phyloP scores from a whole-genome alignment of 2,113 vertebrate species.

The Steatornis caripensis region DNA sequence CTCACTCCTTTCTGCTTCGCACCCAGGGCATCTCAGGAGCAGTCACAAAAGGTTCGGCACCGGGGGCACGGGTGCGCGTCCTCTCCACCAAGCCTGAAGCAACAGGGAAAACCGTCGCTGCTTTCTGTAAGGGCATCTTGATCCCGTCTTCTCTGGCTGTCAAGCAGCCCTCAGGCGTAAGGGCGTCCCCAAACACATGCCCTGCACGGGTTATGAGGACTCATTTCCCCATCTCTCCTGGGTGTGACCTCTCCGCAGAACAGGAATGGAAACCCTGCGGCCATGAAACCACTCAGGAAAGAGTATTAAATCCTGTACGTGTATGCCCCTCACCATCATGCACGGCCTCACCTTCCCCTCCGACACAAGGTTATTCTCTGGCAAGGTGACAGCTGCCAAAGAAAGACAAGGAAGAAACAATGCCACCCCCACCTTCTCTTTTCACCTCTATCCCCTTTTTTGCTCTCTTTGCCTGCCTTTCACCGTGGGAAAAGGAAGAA shows the following conservation, averaged over 20 bases:
- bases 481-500: constrained; percentile 30
- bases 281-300: neutral
- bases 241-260: neutral
- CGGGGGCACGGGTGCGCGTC: accelerated
- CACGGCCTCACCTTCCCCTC: neutral
- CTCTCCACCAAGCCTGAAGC: neutral
- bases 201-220: neutral
- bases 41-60: neutral
- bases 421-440: constrained; percentile 19
- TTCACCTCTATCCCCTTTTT: neutral
- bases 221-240: neutral
- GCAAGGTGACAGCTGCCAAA: neutral
- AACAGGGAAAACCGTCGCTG: neutral
- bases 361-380: constrained; percentile 6
- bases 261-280: neutral
- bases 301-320: neutral
- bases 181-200: neutral
- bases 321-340: neutral
- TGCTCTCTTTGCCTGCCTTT: neutral
- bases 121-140: neutral
- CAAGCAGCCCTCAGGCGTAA: neutral
- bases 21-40: neutral
- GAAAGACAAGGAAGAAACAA: neutral
- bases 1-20: neutral
- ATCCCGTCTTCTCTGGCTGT: neutral